Conservation (phyloP, 1,140 invertebrate species). For the Tetraneura akinire region DNA sequence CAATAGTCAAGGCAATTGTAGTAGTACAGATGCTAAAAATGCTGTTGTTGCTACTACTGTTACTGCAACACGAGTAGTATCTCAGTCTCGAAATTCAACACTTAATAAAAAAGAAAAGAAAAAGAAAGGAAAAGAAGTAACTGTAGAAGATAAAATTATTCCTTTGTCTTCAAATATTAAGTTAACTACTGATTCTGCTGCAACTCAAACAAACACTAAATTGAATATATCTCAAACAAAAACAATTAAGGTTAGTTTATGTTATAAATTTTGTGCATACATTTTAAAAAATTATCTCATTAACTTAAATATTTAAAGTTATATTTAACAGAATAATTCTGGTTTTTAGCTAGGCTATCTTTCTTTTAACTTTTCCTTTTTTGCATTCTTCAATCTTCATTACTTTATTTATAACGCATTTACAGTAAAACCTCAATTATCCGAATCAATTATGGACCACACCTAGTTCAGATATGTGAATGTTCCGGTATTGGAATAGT, state of each 20-base stretch:
- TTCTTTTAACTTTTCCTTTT: too few relatives aligned
- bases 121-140: conserved; percentile 76
- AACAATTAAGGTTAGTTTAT: conserved; percentile 39
- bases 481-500: too few relatives aligned
- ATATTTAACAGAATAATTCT: too few relatives aligned
- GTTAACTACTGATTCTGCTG: conserved; percentile 33
- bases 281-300: too few relatives aligned
- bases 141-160: conserved; percentile 44
- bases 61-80: too few relatives aligned
- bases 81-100: conserved; percentile 23
- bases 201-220: conserved; percentile 42
- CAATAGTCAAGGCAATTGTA: conserved; percentile 79
- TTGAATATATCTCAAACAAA: conserved; percentile 18
- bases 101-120: conserved; percentile 56
- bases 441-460: too few relatives aligned
- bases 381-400: too few relatives aligned
- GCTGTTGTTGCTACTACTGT: conserved; percentile 28
- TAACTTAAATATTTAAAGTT: too few relatives aligned
- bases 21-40: conserved; percentile 69
- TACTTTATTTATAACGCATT: too few relatives aligned
- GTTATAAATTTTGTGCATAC: not conserved
- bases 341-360: too few relatives aligned
- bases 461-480: too few relatives aligned
- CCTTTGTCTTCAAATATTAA: conserved; percentile 28
- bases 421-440: too few relatives aligned